These are phyloP conservation scores for Thyatira batis DNA, from an alignment of 2,888 invertebrate genomes.

Conservation along the genomic window DNA sequence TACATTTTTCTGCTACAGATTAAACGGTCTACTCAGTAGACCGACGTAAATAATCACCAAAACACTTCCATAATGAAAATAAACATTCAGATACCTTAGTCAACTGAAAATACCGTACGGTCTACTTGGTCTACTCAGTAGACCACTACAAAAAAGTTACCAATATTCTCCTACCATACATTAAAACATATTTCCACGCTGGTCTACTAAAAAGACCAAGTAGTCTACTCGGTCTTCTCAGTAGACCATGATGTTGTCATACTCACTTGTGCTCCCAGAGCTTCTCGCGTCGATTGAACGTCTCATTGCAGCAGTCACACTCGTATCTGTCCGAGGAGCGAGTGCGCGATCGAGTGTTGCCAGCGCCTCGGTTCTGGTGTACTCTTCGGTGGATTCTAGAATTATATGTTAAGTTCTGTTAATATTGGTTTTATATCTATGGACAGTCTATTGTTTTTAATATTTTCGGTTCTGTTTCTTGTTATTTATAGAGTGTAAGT, in stretches of 20 bases:
- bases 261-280: slow-evolving; percentile 71
- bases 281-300: slow-evolving; percentile 71
- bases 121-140: neutral
- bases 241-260: slow-evolving; percentile 10
- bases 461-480: too few species aligned
- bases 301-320: slow-evolving; percentile 72
- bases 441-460: too few species aligned
- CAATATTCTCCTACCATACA: neutral
- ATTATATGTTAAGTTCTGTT: too few species aligned
- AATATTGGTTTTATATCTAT: too few species aligned
- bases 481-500: too few species aligned
- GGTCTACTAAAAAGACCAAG: slow-evolving; percentile 7
- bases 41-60: neutral
- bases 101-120: slow-evolving; percentile 2
- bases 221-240: slow-evolving; percentile 6
- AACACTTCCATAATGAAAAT: too few species aligned
- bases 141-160: neutral
- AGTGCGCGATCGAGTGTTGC: slow-evolving; percentile 54
- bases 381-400: slow-evolving; percentile 74
- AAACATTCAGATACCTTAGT: neutral
- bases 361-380: slow-evolving; percentile 62
- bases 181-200: neutral
- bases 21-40: neutral
- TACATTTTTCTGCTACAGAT: too few species aligned
- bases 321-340: slow-evolving; percentile 68